Evolutionary conservation across 2,888 invertebrate species (phyloP), one percentile per base, ranked within the genome.

Genomic region (Nemoura dubitans): DNA sequence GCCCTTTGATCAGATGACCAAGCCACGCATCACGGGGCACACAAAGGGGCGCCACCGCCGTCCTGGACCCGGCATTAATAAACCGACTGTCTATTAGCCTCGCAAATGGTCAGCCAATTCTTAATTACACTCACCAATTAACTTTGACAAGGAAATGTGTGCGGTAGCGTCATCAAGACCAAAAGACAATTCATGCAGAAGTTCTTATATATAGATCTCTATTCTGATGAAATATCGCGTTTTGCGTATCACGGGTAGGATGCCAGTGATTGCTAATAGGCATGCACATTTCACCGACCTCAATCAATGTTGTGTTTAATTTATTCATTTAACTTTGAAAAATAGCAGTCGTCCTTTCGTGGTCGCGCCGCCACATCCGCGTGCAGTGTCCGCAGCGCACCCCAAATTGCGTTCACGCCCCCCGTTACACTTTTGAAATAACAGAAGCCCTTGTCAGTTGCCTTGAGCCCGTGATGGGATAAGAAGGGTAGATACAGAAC

Each of bases 401-500:
- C 36, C 59, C 1, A 21, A 59, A 59, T 59, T 10, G 59, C 59
- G 59, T 59, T 59, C 59, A 59, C 59, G 59, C 59, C 59, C 59
- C 36, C 59, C 59, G 59, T 21, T 59, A 59, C 59, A 59, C 59
- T 59, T 59, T 78, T 78, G 28, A 26, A 78, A 78, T 78, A 78
- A 78, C 78, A 78, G 78, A 26, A 78, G 78, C 27, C 78, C 78
- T 27, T 78, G 78, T 78, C 78, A 78, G 59, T 78, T 78, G 78
- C 26, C 78, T 26, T 78, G 78, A 78, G 78, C 28, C 78, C 78
- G 5, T 78, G 78, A 78, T 78, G 78, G 78, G 78, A 78, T 78
- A 78, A 78, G 78, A 78, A 78, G 78, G 78, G 78, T 78, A 78
- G 78, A 78, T 78, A 78, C 27, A 78, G 78, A 78, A 78, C 78